phyloP scores from a whole-genome alignment of 2,113 vertebrate genomes.

The Plotosus lineatus region DNA sequence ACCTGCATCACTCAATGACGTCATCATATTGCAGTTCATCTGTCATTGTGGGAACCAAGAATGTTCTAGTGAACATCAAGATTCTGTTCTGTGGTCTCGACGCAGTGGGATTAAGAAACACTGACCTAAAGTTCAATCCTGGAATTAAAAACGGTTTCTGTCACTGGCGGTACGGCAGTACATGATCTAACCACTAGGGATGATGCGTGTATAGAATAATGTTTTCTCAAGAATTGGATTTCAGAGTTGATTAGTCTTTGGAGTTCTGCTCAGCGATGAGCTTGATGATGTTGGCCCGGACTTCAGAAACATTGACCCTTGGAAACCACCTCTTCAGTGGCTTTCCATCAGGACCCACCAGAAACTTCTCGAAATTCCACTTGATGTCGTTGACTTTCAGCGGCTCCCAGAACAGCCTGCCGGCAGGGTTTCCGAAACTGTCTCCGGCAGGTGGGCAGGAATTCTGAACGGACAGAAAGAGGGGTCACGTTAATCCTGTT shows the following conservation, averaged over 20 bases:
- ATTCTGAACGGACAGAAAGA: constrained; percentile 60
- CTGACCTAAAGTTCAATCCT: not conserved
- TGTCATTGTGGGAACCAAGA: not conserved
- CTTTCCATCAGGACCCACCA: constrained; percentile 82
- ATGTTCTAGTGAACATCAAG: not conserved
- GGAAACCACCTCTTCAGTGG: constrained; percentile 88
- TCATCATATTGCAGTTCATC: not conserved
- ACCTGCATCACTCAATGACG: constrained; percentile 1
- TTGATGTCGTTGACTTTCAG: constrained; percentile 86
- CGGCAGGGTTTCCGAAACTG: constrained; percentile 72
- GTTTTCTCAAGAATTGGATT: not conserved
- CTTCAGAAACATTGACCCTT: constrained; percentile 63
- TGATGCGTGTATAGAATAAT: not conserved
- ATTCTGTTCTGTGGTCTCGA: not conserved
- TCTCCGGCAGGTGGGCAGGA: constrained; percentile 83
- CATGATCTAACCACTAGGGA: not conserved
- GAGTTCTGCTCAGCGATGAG: constrained; percentile 63
- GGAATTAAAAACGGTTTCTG: not conserved
- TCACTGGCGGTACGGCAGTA: not conserved
- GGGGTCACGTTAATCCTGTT: constrained; percentile 30
- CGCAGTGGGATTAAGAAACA: not conserved
- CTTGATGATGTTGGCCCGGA: constrained; percentile 74
- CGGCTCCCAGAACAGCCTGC: constrained; percentile 86
- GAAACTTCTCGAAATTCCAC: constrained; percentile 99
- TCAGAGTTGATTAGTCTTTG: not conserved